These are phyloP conservation scores for Girardia tigrina DNA, from an alignment of 2,888 invertebrate genomes.

Conservation along the genomic window DNA sequence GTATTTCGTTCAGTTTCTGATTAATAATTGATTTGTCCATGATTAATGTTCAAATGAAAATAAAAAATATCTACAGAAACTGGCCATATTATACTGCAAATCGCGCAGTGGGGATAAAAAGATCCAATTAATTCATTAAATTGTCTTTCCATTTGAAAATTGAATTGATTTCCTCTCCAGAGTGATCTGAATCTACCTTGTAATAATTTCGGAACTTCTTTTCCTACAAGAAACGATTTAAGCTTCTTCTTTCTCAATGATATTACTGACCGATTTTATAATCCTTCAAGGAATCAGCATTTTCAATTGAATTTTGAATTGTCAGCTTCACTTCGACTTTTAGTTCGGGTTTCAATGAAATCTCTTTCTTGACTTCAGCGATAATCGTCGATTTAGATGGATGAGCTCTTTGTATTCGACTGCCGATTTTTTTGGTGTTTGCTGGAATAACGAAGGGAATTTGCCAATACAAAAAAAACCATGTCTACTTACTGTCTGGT, in stretches of 20 bases:
- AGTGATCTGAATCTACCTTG: conserved; percentile 41
- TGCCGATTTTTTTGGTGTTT: not conserved
- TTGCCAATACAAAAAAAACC: too few species aligned
- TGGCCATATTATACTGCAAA: conserved; percentile 50
- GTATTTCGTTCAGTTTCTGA: conserved; percentile 11
- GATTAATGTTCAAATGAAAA: too few species aligned
- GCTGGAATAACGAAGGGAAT: not conserved
- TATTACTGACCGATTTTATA: not conserved
- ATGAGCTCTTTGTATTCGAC: not conserved
- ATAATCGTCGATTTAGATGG: not conserved
- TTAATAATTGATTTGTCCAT: too few species aligned
- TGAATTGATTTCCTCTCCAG: conserved; percentile 49
- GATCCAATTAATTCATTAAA: conserved; percentile 54
- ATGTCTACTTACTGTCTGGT: not conserved
- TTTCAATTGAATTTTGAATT: not conserved
- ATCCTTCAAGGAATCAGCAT: not conserved
- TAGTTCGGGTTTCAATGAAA: not conserved
- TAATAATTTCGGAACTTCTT: not conserved
- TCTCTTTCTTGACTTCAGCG: not conserved
- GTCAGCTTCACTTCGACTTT: not conserved
- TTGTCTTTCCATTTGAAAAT: conserved; percentile 51
- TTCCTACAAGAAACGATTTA: not conserved
- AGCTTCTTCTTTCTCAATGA: too few species aligned
- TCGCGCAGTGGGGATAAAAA: conserved; percentile 55
- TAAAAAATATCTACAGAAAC: conserved; percentile 21